These are phyloP conservation scores for Lampris megalopsis DNA, from an alignment of 2,113 vertebrate species.

Conservation along the genomic window DNA sequence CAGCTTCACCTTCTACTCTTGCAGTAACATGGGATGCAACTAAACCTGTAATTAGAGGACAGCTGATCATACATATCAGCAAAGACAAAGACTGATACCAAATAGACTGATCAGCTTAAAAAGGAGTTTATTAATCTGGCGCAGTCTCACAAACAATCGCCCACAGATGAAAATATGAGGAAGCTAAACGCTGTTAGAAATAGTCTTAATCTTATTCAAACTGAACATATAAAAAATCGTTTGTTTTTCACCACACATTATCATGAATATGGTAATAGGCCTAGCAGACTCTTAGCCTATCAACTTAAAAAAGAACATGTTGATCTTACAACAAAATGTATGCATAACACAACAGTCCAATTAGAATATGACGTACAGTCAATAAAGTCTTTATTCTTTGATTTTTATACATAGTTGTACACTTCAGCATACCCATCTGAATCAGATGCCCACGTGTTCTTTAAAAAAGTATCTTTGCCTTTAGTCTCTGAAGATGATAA, in stretches of 20 bases:
- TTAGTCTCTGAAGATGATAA: conserved; percentile 9
- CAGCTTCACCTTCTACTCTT: background rate
- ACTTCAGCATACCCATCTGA: background rate
- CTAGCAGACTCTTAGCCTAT: background rate
- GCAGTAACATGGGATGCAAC: conserved; percentile 2
- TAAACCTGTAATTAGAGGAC: conserved; percentile 24
- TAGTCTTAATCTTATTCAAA: background rate
- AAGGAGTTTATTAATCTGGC: conserved; percentile 8
- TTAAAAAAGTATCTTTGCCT: conserved; percentile 9
- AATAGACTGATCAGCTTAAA: conserved; percentile 11
- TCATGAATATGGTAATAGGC: no score
- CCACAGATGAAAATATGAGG: conserved; percentile 1
- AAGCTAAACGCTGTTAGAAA: background rate
- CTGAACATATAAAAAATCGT: background rate
- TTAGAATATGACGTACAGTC: background rate
- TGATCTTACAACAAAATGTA: background rate
- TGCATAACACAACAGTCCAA: background rate
- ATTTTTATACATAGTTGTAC: background rate
- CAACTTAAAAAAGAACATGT: background rate
- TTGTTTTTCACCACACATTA: no score
- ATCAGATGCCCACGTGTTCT: conserved; percentile 7
- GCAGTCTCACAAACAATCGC: conserved; percentile 16
- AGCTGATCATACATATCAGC: conserved; percentile 4
- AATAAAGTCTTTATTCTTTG: background rate
- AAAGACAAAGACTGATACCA: background rate